phyloP scores from a whole-genome alignment of 2,113 vertebrate genomes.

The Bubalus kerabau region DNA sequence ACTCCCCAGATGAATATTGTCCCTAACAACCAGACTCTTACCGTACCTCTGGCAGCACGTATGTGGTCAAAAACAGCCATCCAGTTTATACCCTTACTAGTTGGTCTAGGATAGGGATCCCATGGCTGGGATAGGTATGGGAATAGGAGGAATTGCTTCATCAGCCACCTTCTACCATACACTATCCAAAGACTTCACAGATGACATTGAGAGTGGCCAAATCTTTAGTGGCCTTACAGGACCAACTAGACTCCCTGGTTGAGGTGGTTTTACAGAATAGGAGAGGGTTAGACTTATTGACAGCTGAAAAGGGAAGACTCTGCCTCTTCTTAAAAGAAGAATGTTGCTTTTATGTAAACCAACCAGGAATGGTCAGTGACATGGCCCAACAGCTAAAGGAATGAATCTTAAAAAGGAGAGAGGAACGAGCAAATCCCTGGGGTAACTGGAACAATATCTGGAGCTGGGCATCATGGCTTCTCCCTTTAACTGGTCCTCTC shows the following conservation, averaged over 20 bases:
- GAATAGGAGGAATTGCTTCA: not conserved
- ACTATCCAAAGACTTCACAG: not conserved
- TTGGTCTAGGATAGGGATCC: not conserved
- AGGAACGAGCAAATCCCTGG: not conserved
- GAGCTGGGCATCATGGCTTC: not conserved
- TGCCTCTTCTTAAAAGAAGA: not conserved
- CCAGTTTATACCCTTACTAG: not conserved
- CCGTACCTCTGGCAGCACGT: not conserved
- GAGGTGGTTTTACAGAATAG: not conserved
- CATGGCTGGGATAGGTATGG: not conserved
- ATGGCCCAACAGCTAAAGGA: not conserved
- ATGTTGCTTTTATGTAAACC: not conserved
- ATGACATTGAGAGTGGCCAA: not conserved
- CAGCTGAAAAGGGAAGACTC: not conserved
- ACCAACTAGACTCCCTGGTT: not conserved
- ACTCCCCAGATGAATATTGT: not conserved
- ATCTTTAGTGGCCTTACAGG: not conserved
- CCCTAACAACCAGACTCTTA: not conserved
- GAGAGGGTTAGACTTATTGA: not conserved
- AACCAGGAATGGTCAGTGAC: not conserved
- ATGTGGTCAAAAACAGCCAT: not conserved
- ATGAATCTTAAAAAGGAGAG: not conserved
- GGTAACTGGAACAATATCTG: not conserved
- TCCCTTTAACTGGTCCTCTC: not conserved
- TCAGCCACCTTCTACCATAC: not conserved